Conservation (phyloP, 2,888 invertebrate genomes). For the Minunthozetes semirufus region DNA sequence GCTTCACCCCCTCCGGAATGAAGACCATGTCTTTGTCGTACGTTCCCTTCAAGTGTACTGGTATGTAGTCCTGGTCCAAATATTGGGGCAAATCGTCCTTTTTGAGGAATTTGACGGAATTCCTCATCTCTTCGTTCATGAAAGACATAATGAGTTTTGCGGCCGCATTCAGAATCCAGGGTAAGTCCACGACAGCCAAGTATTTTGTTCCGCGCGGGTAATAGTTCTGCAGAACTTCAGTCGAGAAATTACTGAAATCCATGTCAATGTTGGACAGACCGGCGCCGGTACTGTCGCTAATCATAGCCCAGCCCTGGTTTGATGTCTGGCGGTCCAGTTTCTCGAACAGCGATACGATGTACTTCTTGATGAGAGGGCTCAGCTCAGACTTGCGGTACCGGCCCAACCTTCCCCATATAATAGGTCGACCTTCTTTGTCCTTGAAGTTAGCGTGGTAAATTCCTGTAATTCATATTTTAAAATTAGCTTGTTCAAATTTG, state of each 20-base stretch:
- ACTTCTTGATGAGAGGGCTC: slow-evolving; percentile 11
- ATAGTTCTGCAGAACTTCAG: slow-evolving; percentile 74
- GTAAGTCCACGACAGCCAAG: slow-evolving; percentile 33
- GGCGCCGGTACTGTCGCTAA: slow-evolving; percentile 28
- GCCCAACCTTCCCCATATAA: background rate
- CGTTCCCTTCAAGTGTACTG: slow-evolving; percentile 30
- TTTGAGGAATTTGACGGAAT: slow-evolving; percentile 13
- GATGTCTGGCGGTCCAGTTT: slow-evolving; percentile 18
- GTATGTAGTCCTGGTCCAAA: slow-evolving; percentile 28
- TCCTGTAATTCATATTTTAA: background rate
- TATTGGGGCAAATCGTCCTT: slow-evolving; percentile 19
- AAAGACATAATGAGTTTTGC: slow-evolving; percentile 29
- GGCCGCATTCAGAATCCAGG: slow-evolving; percentile 37
- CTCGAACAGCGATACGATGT: slow-evolving; percentile 25
- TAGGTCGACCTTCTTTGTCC: background rate
- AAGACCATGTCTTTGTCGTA: background rate
- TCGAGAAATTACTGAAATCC: slow-evolving; percentile 79
- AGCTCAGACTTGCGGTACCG: slow-evolving; percentile 31
- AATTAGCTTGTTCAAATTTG: too few species aligned
- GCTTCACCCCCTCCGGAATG: background rate
- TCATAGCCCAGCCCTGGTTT: slow-evolving; percentile 31
- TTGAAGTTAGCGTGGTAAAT: background rate
- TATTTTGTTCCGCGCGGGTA: slow-evolving; percentile 60
- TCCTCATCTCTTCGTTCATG: slow-evolving; percentile 26
- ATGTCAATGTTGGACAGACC: slow-evolving; percentile 57